Base-by-base conservation (phyloP, 2,888 invertebrate species). In the Sinodicranocentrus sp. region DNA sequence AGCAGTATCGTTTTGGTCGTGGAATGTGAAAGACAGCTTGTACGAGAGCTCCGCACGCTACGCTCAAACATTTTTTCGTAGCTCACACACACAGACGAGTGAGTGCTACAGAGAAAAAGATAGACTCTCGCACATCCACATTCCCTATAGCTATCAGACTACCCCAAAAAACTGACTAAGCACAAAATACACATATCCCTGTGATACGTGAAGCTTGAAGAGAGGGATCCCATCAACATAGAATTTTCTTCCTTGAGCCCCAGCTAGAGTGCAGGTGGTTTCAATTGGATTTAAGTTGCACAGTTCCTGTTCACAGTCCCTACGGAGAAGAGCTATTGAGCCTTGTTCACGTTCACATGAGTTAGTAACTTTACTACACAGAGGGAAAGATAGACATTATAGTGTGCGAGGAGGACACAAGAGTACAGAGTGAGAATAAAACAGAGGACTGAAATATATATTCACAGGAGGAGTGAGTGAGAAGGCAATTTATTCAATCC, bases 241-340 rank as follows among this genome's bases (percentile, higher is more conserved):
- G 28, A 15, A 19, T 21, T 52, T n/a, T 52, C 52, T 17, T n/a
- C 21, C 23, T 19, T 57, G 26, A 61, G 19, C 26, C 15, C 48
- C 5, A 61, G 43, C 52, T 2, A 76, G 33, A 83, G 86, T 86
- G 86, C 86, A 86, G 86, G 86, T 86, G 86, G 83, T 84, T 86
- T 78, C 76, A 82, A 86, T 86, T 86, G 82, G 85, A 86, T 84
- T 84, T 82, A 76, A 83, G 75, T 83, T 86, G 83, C 86, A 85
- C 83, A 86, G 86, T 85, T 86, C 85, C 86, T 85, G 84, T 84
- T 77, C 61, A 28, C 76, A 75, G 67, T 82, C 75, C 75, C 75
- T 26, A 70, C 75, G 75, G 82, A 82, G 70, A 57, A 33, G 73
- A 82, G 61, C 75, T 44, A 63, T 71, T 68, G 70, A 70, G 54